Base-by-base conservation (phyloP, 2,113 vertebrate species). In the Trochalopteron elliotii region DNA sequence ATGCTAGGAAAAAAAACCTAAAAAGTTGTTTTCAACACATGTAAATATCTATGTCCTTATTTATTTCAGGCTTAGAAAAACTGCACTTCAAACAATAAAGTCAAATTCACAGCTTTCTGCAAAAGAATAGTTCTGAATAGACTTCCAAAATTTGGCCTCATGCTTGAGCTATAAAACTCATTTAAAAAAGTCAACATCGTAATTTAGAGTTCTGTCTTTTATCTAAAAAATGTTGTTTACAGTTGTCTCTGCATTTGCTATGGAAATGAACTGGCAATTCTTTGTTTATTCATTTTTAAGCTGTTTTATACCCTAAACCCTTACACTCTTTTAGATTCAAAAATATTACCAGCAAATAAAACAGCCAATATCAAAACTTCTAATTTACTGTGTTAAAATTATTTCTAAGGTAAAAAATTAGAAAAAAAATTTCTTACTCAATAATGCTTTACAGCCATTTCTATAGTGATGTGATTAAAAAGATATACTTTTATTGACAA, bases 11-110 rank as follows among this genome's bases (percentile, higher is more conserved):
- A 86, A 49, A 35, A 65, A 11, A 19, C 7, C 1, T n/a, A 2
- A 25, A 35, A 56, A 18, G 2, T 16, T 87, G 5, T 65, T 81
- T 89, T 44, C 22, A 59, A 13, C 10, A 53, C 6, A 39, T 30
- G 14, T 30, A 64, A 83, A 67, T 64, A 77, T 68, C 30, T 42
- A 45, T 24, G 19, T 28, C 12, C 11, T 47, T 65, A 22, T 93
- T n/a, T 60, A 53, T 42, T 91, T 87, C 42, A 52, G 35, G 28
- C 10, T 70, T 53, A 89, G 47, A 82, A 95, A 83, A 83, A 40
- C 31, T 45, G 25, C 68, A 12, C 2, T 92, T 94, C 35, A 91
- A 50, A 87, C 7, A 89, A 33, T 47, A 55, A 83, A 56, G 33
- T 3, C 40, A 96, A 91, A 89, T 39, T 55, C 52, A 45, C 16